A percentile compares a stretch with the other conserved stretches of the same genome.
phyloP scores from a whole-genome alignment of 2,888 invertebrate genomes.

The Tetranychus piercei region DNA sequence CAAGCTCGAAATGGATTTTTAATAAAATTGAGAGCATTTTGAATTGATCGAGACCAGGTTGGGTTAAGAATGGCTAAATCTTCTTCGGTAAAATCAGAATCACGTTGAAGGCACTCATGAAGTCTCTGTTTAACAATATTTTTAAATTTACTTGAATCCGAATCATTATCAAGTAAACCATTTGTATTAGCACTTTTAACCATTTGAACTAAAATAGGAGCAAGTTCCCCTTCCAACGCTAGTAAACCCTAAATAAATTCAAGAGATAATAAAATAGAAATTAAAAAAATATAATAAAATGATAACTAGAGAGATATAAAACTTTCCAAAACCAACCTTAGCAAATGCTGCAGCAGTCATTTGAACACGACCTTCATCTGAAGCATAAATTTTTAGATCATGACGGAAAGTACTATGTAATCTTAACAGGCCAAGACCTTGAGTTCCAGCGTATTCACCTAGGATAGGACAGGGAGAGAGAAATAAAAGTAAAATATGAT shows the following conservation, averaged over 20 bases:
- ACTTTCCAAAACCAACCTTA: constrained; percentile 39
- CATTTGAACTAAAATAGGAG: constrained; percentile 95
- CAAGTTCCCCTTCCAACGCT: constrained; percentile 90
- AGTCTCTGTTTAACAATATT: constrained; percentile 86
- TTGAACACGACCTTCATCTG: constrained; percentile 96
- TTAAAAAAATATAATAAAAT: not conserved
- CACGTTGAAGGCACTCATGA: constrained; percentile 75
- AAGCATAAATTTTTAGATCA: constrained; percentile 97
- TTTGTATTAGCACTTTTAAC: constrained; percentile 94
- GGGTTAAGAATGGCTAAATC: constrained; percentile 78
- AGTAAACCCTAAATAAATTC: constrained; percentile 48
- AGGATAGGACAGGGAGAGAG: constrained; percentile 16
- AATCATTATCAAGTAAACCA: constrained; percentile 79
- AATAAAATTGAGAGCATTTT: constrained; percentile 73
- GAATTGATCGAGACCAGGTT: constrained; percentile 57
- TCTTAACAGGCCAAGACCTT: constrained; percentile 79
- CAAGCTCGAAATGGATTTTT: constrained; percentile 89
- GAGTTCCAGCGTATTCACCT: constrained; percentile 69
- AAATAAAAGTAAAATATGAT: constrained; percentile 7
- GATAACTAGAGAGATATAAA: not conserved
- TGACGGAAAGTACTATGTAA: constrained; percentile 96
- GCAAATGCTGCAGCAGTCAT: constrained; percentile 99
- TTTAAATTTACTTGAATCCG: constrained; percentile 85
- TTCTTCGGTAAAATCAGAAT: constrained; percentile 62
- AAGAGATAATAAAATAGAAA: not conserved